Base-by-base conservation (phyloP, 2,888 invertebrate species). In the Parasteatoda lunata region DNA sequence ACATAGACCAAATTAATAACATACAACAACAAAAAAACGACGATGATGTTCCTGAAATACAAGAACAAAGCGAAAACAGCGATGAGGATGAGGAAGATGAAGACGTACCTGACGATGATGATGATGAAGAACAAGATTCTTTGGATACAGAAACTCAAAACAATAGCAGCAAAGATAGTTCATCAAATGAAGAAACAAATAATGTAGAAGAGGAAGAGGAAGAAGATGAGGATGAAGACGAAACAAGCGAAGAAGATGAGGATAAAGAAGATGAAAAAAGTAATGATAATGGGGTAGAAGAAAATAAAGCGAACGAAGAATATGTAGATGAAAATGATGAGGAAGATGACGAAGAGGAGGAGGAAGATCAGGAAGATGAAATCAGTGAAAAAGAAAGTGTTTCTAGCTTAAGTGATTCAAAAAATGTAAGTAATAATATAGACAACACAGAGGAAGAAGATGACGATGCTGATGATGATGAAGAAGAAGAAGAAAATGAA, bases 81-180 rank as follows among this genome's bases (percentile, higher is more conserved):
- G 30, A 69, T 15, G 30, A 77, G 6, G 77, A 77, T 5, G 66
- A 66, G 7, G 66, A 47, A 6, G 81, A 84, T 71, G 47, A 80
- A 13, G 65, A 52, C 45, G 51, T 77, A 9, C 15, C 47, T 7
- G 30, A 69, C 5, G 66, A 77, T 3, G 66, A 49, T 9, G 45
- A 47, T 13, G 66, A 84, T 54, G 54, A 76, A 5, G 66, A 89
- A 13, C 83, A 84, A 30, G 88, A 88, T 69, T 80, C 78, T 30
- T 89, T 78, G 79, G 76, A 59, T 0, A 89, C 89, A 52, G 89
- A 83, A 9, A 70, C 71, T 8, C 89, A 88, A 9, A 84, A 88
- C 5, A 73, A 87, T 2, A 75, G 88, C 8, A 82, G 70, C 70
- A 82, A 54, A 68, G 88, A 78, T 7, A 83, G 11, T 65, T 8